Percentiles rank a stretch among this genome's conserved stretches.
Evolutionary conservation across 2,888 invertebrate genomes (phyloP).

Genomic region (Endotricha flammealis): DNA sequence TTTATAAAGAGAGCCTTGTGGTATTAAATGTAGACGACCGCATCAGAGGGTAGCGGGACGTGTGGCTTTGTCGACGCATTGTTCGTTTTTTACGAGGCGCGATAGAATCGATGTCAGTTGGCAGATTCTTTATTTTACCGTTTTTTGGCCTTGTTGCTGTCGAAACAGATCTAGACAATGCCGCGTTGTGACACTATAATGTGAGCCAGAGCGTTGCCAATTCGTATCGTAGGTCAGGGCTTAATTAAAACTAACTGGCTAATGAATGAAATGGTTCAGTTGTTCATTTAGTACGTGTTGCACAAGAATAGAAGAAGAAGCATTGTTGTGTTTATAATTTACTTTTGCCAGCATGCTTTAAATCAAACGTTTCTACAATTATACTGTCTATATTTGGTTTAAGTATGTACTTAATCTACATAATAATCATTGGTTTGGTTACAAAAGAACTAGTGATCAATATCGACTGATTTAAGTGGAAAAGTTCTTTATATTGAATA

Average conservation of each 20-base stretch:
- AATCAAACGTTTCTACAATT: too few relatives aligned
- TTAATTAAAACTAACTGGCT: background rate
- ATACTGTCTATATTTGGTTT: too few relatives aligned
- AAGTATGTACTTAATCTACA: too few relatives aligned
- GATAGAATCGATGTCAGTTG: conserved; percentile 77
- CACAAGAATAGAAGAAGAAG: too few relatives aligned
- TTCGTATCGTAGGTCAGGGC: conserved; percentile 14
- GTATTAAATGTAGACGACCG: conserved; percentile 26
- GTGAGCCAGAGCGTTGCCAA: conserved; percentile 10
- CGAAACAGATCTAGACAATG: conserved; percentile 28
- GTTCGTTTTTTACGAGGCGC: conserved; percentile 66
- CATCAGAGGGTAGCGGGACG: conserved; percentile 70
- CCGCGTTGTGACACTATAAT: conserved; percentile 10
- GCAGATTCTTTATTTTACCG: conserved; percentile 76
- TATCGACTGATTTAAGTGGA: too few relatives aligned
- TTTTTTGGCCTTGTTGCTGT: conserved; percentile 69
- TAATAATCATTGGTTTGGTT: too few relatives aligned
- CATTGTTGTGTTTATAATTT: too few relatives aligned
- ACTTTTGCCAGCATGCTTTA: too few relatives aligned
- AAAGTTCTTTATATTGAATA: too few relatives aligned
- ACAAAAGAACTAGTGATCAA: too few relatives aligned
- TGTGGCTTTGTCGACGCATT: conserved; percentile 59
- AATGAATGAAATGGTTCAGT: too few relatives aligned
- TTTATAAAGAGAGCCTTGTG: conserved; percentile 36
- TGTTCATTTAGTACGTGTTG: too few relatives aligned